These are phyloP conservation scores for Peromyscus maniculatus DNA, from an alignment of 2,113 vertebrate species.

Conservation along the genomic window DNA sequence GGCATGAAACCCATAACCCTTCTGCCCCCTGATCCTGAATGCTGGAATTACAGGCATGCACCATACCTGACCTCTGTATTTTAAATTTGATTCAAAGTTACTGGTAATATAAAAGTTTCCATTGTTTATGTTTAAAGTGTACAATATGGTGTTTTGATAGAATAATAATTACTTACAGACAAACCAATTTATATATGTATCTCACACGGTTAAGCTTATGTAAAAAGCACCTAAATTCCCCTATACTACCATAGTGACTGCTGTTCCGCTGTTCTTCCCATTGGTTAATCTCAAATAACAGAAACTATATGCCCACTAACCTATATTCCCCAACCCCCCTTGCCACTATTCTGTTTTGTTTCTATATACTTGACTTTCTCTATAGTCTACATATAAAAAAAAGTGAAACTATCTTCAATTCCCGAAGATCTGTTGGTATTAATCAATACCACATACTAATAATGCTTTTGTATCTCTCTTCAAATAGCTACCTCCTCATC, in stretches of 20 bases:
- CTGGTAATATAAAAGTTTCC: background rate
- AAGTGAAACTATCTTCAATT: background rate
- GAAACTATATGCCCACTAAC: background rate
- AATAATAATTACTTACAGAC: background rate
- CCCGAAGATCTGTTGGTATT: background rate
- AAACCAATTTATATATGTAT: background rate
- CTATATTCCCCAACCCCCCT: no score
- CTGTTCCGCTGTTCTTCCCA: background rate
- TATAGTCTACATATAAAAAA: background rate
- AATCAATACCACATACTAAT: background rate
- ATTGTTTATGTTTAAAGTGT: background rate
- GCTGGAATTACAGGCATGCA: background rate
- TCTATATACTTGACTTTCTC: background rate
- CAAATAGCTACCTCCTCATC: background rate
- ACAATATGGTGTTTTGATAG: background rate
- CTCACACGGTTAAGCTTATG: background rate
- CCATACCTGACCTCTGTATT: background rate
- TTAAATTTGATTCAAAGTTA: background rate
- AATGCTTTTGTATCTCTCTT: background rate
- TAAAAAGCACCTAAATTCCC: background rate
- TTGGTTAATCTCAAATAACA: background rate
- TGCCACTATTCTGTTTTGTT: background rate
- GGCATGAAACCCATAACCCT: background rate
- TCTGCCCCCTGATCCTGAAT: background rate
- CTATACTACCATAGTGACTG: background rate